Evolutionary conservation across 2,888 invertebrate genomes (phyloP), one percentile per base, ranked within the genome.

Genomic region (Cephonodes hylas): DNA sequence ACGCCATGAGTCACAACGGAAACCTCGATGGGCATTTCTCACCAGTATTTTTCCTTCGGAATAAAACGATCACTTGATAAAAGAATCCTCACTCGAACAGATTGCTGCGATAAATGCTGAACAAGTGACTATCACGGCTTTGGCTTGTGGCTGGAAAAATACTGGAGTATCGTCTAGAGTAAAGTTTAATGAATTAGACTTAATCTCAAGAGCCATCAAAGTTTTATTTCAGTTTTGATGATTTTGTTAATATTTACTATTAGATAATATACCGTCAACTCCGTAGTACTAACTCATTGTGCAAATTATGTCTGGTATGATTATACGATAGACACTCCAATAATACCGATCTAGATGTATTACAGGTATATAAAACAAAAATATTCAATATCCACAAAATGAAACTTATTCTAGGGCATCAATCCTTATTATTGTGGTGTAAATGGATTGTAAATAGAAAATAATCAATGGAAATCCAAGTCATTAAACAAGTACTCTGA

Each of bases 111-210:
- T 63, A 58, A 46, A 63, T 38, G 18, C 31, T 18, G 31, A 46
- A 66, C 45, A 53, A 61, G 63, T 65, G 67, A 66, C 64, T 58
- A 68, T 73, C 73, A 73, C 70, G 72, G 60, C 61, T 27, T 48
- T 46, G 42, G 31, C 53, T 59, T 63, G 66, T 72, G 75, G 22
- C 48, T 22, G 71, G 71, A 72, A 71, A 70, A 68, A 25, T 69
- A 68, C 60, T 53, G 15, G 23, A 25, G n/a, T 38, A n/a, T n/a
- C n/a, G n/a, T n/a, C 6, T 22, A 42, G 18, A 15, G 10, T 38
- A 53, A 6, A 27, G 31, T 31, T 15, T n/a, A 1, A 3, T 10
- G 10, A 18, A 27, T 53, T 48, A 27, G 4, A 8, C 25, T 25
- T 48, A 18, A 31, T 31, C 27, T 45, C 23, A 10, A 46, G 13